A percentile compares a stretch with the other conserved stretches of the same genome.
Conservation (phyloP, 2,113 vertebrate genomes). For the Saguinus imperator region DNA sequence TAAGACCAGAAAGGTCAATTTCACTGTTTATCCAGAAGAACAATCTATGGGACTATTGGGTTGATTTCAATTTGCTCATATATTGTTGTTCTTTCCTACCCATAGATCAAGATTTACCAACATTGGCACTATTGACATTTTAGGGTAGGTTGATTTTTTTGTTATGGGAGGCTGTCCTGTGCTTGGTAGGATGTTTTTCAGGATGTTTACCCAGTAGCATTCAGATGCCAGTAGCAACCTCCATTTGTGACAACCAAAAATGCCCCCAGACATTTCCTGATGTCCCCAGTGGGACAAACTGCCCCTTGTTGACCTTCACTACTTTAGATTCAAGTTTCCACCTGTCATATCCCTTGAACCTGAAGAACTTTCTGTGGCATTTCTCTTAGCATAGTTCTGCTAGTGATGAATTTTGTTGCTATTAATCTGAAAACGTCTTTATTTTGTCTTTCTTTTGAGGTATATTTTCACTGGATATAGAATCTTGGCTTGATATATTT, state of each 20-base stretch:
- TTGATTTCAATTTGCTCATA: neutral
- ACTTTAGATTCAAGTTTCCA: neutral
- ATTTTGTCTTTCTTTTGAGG: neutral
- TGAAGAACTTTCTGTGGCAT: neutral
- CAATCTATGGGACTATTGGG: too few species aligned
- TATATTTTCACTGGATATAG: neutral
- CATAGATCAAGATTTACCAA: neutral
- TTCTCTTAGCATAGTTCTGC: neutral
- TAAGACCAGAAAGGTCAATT: too few species aligned
- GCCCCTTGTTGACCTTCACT: neutral
- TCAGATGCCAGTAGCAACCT: neutral
- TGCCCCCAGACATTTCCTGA: neutral
- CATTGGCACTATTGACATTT: neutral
- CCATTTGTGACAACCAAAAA: neutral
- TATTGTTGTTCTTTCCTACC: neutral
- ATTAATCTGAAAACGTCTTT: neutral
- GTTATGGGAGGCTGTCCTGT: neutral
- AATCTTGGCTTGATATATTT: neutral
- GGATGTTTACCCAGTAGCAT: neutral
- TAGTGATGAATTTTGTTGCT: neutral
- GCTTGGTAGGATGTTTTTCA: neutral
- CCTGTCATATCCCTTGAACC: neutral
- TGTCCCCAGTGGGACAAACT: neutral
- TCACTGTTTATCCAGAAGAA: too few species aligned
- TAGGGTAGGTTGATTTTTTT: neutral